Base-by-base conservation (phyloP, 2,797 vertebrate genomes). In the Paedocypris micromegethes region DNA sequence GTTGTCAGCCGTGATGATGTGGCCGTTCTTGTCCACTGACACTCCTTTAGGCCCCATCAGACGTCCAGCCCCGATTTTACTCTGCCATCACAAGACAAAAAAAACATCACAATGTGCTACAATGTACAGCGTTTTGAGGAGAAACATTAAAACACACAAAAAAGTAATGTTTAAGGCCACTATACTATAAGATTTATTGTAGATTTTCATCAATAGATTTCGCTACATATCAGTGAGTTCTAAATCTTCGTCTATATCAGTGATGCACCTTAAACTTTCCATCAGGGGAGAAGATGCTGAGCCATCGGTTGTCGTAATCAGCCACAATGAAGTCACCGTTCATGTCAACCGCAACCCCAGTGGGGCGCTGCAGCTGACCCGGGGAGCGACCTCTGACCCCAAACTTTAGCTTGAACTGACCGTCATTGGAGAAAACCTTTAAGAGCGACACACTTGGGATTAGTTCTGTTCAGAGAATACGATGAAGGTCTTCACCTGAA, bases 301-400 rank as follows among this genome's bases (percentile, higher is more conserved):
- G 93, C 96, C 96, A 98, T 81, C 94, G 89, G 85, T 98, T 98
- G 90, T 97, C 94, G 1, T 98, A 98, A 82, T 98, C 94, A 0
- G 95, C 93, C n/a, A 98, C 92, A 3, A 98, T 93, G 53, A 98
- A 95, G 85, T 98, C 95, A 0, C 95, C 95, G 0, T 93, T 94
- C 79, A 90, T 87, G 84, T 98, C 94, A 64, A 98, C 92, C 0
- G 94, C 93, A 58, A 97, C 93, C 0, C 94, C 95, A 0, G 95
- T 98, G 0, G 95, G 95, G 6, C 95, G 91, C 84, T 98, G 96
- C 40, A 98, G 88, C 74, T 98, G 96, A 9, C 96, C 96, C 0
- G 95, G 96, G 4, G 96, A 96, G 3, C 96, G 92, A 37, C 96
- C 96, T 70, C 95, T 89, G 62, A 97, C 91, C 4, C 95, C 94